phyloP scores from a whole-genome alignment of 1,140 invertebrate genomes.

The Neodiprion fabricii region DNA sequence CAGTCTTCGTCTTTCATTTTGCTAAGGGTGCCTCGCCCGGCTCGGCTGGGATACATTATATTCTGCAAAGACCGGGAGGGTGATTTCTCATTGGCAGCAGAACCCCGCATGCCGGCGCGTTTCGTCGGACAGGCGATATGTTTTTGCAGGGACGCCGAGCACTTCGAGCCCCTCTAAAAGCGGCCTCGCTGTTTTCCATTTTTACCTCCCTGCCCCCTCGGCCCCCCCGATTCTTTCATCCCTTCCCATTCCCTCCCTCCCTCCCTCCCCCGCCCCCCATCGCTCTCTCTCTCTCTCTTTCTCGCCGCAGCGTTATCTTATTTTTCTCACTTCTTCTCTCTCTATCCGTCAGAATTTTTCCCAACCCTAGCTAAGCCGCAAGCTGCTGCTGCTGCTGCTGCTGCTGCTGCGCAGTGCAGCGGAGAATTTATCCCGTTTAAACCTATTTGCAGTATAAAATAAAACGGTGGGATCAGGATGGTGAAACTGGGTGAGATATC shows the following conservation, averaged over 20 bases:
- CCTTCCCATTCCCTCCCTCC: no score
- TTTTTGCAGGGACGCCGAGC: neutral
- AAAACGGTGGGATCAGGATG: neutral
- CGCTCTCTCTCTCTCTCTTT: neutral
- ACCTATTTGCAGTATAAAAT: neutral
- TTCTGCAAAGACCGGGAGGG: neutral
- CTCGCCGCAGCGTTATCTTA: neutral
- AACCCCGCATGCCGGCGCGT: neutral
- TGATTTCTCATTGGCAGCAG: slow-evolving; percentile 1
- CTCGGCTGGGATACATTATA: neutral
- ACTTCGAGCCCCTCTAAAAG: neutral
- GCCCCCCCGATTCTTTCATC: neutral
- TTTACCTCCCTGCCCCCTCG: neutral
- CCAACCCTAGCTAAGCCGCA: no score
- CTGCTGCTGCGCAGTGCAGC: neutral
- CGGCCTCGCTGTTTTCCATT: neutral
- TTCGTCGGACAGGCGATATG: neutral
- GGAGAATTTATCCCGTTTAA: neutral
- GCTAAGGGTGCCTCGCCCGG: neutral
- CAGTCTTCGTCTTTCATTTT: slow-evolving; percentile 1
- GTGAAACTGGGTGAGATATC: neutral
- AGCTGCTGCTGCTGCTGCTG: neutral
- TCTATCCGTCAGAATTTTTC: no score
- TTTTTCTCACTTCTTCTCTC: neutral
- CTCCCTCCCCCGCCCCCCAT: neutral